phyloP scores from a whole-genome alignment of 2,113 vertebrate genomes.

The Dinomys branickii region DNA sequence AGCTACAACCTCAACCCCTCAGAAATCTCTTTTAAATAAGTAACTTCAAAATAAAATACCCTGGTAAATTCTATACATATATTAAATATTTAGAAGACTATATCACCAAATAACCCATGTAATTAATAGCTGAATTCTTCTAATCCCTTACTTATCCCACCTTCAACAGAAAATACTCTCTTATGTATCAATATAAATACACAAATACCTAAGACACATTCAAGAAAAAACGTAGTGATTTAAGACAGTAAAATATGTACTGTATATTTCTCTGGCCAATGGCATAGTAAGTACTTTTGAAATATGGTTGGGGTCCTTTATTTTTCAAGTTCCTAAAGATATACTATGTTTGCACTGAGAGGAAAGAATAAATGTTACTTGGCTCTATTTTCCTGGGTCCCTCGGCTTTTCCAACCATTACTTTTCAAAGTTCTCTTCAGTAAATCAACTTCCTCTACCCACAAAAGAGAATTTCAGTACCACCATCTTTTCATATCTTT shows the following conservation, averaged over 20 bases:
- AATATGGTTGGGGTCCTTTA: background rate
- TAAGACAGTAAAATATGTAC: background rate
- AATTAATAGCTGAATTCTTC: slow-evolving; percentile 27
- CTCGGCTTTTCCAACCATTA: background rate
- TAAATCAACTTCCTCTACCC: background rate
- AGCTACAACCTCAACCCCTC: background rate
- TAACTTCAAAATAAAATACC: slow-evolving; percentile 57
- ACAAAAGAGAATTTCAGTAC: background rate
- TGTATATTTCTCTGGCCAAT: background rate
- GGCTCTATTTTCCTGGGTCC: background rate
- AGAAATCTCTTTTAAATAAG: slow-evolving; percentile 15
- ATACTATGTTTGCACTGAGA: background rate
- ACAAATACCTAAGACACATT: slow-evolving; percentile 13
- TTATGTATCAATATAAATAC: background rate
- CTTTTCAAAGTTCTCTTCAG: slow-evolving; percentile 4
- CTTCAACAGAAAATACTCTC: background rate
- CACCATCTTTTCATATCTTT: background rate
- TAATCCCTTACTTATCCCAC: background rate
- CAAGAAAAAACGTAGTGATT: background rate
- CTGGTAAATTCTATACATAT: slow-evolving; percentile 2
- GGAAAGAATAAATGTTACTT: background rate
- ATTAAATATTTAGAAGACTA: background rate
- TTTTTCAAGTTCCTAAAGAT: background rate
- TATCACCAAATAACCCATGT: slow-evolving; percentile 19
- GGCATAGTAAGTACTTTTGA: background rate